Conservation (phyloP, 2,888 invertebrate genomes). For the Drosophila anomalipes region DNA sequence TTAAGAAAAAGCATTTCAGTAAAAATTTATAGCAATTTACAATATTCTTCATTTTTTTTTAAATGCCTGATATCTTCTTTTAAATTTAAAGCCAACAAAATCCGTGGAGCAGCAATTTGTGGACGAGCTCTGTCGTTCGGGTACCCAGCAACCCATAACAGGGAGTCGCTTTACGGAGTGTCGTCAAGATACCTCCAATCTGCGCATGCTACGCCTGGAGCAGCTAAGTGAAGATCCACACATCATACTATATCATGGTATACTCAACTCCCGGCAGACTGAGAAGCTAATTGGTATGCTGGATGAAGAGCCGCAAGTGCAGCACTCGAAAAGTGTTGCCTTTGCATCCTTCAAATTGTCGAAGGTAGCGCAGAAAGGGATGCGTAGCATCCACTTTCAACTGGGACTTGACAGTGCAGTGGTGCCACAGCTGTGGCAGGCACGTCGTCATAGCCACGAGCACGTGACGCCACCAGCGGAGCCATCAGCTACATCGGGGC, state of each 20-base stretch:
- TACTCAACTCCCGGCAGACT: slow-evolving; percentile 58
- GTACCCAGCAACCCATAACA: slow-evolving; percentile 31
- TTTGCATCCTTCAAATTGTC: slow-evolving; percentile 49
- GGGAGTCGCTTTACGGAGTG: slow-evolving; percentile 52
- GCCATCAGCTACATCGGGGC: slow-evolving; percentile 19
- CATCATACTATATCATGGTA: slow-evolving; percentile 72
- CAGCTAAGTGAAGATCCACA: slow-evolving; percentile 72
- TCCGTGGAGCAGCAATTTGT: slow-evolving; percentile 66
- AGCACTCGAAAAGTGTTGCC: neutral
- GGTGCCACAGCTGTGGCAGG: slow-evolving; percentile 60
- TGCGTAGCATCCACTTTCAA: slow-evolving; percentile 40
- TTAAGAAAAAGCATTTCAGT: neutral
- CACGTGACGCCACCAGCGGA: slow-evolving; percentile 44
- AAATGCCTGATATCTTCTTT: neutral
- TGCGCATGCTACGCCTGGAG: slow-evolving; percentile 71
- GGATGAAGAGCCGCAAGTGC: slow-evolving; percentile 28
- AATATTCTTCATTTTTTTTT: neutral
- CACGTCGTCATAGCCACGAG: slow-evolving; percentile 67
- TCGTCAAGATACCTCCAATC: slow-evolving; percentile 33
- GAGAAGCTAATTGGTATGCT: slow-evolving; percentile 62
- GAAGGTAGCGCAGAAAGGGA: slow-evolving; percentile 54
- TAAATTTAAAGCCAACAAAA: slow-evolving; percentile 44
- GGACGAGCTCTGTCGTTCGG: slow-evolving; percentile 75
- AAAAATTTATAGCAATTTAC: neutral
- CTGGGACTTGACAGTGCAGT: slow-evolving; percentile 19